Percentiles rank a stretch among this genome's conserved stretches.
Evolutionary conservation across 2,888 invertebrate genomes (phyloP).

Genomic region (Microctonus brassicae): DNA sequence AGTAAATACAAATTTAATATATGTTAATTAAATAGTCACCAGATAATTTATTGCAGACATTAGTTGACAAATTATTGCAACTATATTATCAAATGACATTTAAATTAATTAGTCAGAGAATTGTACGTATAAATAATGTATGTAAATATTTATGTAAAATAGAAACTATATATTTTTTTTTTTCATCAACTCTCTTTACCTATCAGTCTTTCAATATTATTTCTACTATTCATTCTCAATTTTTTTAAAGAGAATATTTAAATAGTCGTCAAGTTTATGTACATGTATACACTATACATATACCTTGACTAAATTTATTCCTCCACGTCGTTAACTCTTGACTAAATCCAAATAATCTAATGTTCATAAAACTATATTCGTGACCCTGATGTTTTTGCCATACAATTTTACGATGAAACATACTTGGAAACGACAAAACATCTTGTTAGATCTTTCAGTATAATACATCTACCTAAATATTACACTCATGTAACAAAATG

Average conservation of each 20-base stretch:
- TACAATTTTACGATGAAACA: not conserved
- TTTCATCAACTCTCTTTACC: not conserved
- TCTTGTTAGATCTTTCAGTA: conserved; percentile 15
- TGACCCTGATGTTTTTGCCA: not conserved
- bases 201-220: not conserved
- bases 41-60: not conserved
- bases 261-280: not conserved
- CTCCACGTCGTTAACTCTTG: not conserved
- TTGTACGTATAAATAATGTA: not conserved
- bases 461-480: not conserved
- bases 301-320: not conserved
- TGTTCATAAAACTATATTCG: conserved; percentile 11
- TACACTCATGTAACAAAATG: not conserved
- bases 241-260: not conserved
- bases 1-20: not conserved
- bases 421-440: not conserved
- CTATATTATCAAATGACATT: not conserved
- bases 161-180: not conserved
- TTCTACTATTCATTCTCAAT: not conserved
- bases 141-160: too few relatives aligned
- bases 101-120: not conserved
- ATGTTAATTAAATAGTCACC: not conserved
- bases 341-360: not conserved
- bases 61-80: not conserved
- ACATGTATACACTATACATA: not conserved